Percentiles rank a stretch among this genome's conserved stretches.
These are phyloP conservation scores for Miichthys miiuy DNA, from an alignment of 2,797 vertebrate species.

Conservation along the genomic window DNA sequence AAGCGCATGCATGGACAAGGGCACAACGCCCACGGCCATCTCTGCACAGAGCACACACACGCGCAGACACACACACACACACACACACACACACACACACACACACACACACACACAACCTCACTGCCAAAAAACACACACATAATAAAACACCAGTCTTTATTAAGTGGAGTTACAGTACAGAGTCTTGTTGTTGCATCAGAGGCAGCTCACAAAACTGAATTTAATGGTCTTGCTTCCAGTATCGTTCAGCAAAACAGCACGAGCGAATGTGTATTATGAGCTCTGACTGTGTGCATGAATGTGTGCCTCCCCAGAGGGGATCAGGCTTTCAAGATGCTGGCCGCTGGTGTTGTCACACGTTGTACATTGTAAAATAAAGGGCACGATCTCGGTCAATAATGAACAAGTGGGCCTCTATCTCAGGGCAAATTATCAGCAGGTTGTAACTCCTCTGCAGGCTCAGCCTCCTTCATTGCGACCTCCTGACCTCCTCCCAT, in stretches of 20 bases:
- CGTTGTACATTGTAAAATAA: conserved; percentile 36
- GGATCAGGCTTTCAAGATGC: conserved; percentile 30
- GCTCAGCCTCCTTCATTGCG: conserved; percentile 26
- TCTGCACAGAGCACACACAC: conserved; percentile 3
- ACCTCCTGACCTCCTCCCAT: conserved; percentile 32
- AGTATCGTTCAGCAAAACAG: conserved; percentile 37
- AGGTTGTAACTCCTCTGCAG: conserved; percentile 38
- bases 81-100: conserved; percentile 8
- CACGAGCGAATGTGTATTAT: conserved; percentile 11
- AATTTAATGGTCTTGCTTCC: conserved; percentile 51
- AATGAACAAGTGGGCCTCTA: conserved; percentile 43
- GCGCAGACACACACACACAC: conserved; percentile 6
- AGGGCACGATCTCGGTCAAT: conserved; percentile 49
- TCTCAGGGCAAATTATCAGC: conserved; percentile 53
- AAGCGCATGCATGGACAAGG: conserved; percentile 48
- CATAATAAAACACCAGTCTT: conserved; percentile 38
- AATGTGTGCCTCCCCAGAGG: conserved; percentile 27
- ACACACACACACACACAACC: conserved; percentile 3
- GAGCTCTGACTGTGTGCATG: neutral
- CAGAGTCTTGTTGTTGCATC: conserved; percentile 42
- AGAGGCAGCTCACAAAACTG: conserved; percentile 42
- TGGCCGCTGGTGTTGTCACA: conserved; percentile 19
- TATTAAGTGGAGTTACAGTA: conserved; percentile 55
- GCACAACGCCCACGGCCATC: conserved; percentile 18
- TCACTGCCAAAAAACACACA: neutral